Evolutionary conservation across 2,888 invertebrate species (phyloP), one percentile per base, ranked within the genome.

Genomic region (Ecdyonurus torrentis): DNA sequence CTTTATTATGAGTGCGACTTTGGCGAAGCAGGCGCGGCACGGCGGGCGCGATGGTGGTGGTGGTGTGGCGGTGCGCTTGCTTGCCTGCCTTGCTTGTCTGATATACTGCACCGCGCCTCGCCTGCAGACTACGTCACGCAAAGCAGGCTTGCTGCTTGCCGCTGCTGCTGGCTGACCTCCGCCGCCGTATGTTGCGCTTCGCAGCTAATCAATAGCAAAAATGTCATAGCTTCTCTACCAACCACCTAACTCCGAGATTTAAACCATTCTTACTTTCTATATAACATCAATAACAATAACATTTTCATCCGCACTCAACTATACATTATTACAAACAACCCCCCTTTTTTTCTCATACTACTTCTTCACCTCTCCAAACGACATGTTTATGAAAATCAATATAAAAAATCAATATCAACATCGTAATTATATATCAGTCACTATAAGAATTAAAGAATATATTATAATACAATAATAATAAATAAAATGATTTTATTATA

Each of bases 381-480:
- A n/a, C n/a, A n/a, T n/a, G n/a, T n/a, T n/a, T 37, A 37, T 37
- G 37, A 37, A 5, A 15, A 37, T 37, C 37, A 37, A 37, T 37
- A 37, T 10, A 10, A 37, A 37, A 37, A 37, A 37, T 37, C 37
- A 37, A 37, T 37, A 37, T 37, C 15, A n/a, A n/a, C n/a, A n/a
- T n/a, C 15, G 15, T 37, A 37, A 37, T 37, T 37, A 37, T 37
- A 37, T 10, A 10, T 10, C 37, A 5, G 5, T 15, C 37, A 5
- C 81, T 81, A 22, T n/a, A 19, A 59, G 18, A 59, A 18, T n/a
- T 59, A 23, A 19, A 58, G 5, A 58, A 58, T 5, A 22, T 10
- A 58, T 5, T 58, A 58, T 58, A 7, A 82, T 83, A 80, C 68
- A 78, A 78, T 71, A 70, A 72, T 70, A 70, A 68, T 65, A 65